Conservation (phyloP, 2,888 invertebrate species). For the Rhyacophila evoluta region DNA sequence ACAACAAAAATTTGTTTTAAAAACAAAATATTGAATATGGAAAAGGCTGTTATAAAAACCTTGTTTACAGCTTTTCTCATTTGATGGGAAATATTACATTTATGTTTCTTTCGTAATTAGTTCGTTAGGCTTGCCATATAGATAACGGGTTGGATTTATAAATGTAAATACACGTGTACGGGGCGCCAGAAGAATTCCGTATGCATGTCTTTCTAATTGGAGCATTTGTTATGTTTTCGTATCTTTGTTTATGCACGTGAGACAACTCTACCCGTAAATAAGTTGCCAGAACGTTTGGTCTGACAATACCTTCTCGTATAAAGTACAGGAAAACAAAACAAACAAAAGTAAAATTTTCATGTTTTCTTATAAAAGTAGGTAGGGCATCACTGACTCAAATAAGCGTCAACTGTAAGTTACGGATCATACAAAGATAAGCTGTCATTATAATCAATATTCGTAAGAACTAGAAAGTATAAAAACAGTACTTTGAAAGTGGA, state of each 20-base stretch:
- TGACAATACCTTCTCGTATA: not conserved
- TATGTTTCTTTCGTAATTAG: not conserved
- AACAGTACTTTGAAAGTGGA: too few relatives aligned
- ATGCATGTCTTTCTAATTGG: slow-evolving; percentile 38
- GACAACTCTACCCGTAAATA: not conserved
- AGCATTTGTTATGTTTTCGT: slow-evolving; percentile 33
- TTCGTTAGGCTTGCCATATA: not conserved
- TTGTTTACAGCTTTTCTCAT: too few relatives aligned
- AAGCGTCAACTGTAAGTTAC: too few relatives aligned
- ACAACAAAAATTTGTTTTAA: too few relatives aligned
- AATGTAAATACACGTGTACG: not conserved
- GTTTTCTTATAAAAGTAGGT: not conserved
- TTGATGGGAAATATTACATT: too few relatives aligned
- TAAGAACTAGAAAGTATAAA: too few relatives aligned
- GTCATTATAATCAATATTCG: too few relatives aligned
- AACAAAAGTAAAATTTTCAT: not conserved
- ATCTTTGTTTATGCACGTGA: slow-evolving; percentile 20
- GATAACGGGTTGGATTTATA: not conserved
- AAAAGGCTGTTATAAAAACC: too few relatives aligned
- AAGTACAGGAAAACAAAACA: not conserved
- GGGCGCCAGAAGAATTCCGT: slow-evolving; percentile 1
- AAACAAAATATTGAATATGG: too few relatives aligned
- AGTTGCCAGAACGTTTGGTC: not conserved
- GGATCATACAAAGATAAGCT: too few relatives aligned
- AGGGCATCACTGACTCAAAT: too few relatives aligned